A percentile compares a stretch with the other conserved stretches of the same genome.
Conservation (phyloP, 1,140 invertebrate genomes). For the Laodelphax striatellus region DNA sequence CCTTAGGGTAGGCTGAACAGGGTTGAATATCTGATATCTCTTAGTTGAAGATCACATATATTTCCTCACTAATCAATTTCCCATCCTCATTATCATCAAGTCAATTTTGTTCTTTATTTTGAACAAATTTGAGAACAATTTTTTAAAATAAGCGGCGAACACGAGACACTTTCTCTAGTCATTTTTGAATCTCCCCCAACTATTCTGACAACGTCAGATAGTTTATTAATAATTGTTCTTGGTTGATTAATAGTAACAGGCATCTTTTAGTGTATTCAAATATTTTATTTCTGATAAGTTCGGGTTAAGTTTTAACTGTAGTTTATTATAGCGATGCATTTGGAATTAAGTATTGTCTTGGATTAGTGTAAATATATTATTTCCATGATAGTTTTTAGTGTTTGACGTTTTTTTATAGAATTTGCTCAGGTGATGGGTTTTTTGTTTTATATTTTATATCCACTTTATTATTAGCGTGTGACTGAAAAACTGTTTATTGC, state of each 20-base stretch:
- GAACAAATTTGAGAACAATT: constrained; percentile 7
- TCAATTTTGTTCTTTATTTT: constrained; percentile 10
- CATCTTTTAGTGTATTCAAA: neutral
- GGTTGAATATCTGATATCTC: no score
- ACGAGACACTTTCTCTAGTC: no score
- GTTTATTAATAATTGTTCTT: neutral
- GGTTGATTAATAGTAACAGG: neutral
- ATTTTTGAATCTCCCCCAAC: neutral
- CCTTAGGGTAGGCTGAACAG: constrained; percentile 5
- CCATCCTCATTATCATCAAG: constrained; percentile 3
- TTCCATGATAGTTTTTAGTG: no score
- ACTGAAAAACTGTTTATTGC: no score
- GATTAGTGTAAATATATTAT: no score
- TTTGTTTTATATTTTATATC: no score
- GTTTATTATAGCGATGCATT: neutral
- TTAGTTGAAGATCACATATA: neutral
- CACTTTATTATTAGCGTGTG: no score
- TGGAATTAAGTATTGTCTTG: neutral
- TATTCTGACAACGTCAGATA: neutral
- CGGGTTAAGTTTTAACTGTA: neutral
- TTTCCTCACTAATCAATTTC: constrained; percentile 11
- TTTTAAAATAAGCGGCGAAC: neutral
- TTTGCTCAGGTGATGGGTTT: no score
- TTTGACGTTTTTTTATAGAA: no score
- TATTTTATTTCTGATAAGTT: neutral